Evolutionary conservation across 2,888 invertebrate genomes (phyloP).

Genomic region (Abrostola tripartita): DNA sequence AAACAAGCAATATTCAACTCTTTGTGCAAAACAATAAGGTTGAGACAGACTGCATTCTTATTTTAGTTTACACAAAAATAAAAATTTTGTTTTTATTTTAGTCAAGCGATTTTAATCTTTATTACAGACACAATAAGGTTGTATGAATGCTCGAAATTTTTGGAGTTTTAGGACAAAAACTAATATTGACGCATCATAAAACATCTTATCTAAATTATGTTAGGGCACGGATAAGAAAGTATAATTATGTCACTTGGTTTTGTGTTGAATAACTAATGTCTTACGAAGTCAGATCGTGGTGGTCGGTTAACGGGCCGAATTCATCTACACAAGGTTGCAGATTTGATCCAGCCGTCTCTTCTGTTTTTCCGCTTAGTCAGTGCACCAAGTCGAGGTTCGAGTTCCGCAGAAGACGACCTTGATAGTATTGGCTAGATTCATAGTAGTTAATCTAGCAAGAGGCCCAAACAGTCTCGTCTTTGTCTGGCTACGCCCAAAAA

Average conservation of each 20-base stretch:
- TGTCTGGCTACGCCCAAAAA: too few species aligned
- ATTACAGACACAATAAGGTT: accelerated
- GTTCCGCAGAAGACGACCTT: too few species aligned
- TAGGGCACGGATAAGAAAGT: slow-evolving; percentile 26
- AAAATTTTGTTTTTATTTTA: not conserved
- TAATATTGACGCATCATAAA: slow-evolving; percentile 46
- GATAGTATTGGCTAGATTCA: too few species aligned
- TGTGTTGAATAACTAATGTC: not conserved
- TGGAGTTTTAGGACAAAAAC: slow-evolving; percentile 12
- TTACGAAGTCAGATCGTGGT: too few species aligned
- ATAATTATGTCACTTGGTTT: slow-evolving; percentile 22
- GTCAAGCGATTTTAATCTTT: not conserved
- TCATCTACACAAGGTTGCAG: too few species aligned
- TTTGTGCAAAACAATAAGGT: accelerated
- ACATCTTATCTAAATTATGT: slow-evolving; percentile 35
- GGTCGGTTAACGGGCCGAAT: too few species aligned
- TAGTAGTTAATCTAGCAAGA: too few species aligned
- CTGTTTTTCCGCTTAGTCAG: too few species aligned
- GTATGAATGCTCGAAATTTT: not conserved
- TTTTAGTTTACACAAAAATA: slow-evolving; percentile 14
- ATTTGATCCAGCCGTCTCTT: too few species aligned
- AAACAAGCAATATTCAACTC: slow-evolving; percentile 1
- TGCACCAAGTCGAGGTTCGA: too few species aligned
- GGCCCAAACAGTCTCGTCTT: too few species aligned
- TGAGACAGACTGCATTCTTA: not conserved